phyloP scores from a whole-genome alignment of 2,797 vertebrate genomes.

The Xenopus petersii region DNA sequence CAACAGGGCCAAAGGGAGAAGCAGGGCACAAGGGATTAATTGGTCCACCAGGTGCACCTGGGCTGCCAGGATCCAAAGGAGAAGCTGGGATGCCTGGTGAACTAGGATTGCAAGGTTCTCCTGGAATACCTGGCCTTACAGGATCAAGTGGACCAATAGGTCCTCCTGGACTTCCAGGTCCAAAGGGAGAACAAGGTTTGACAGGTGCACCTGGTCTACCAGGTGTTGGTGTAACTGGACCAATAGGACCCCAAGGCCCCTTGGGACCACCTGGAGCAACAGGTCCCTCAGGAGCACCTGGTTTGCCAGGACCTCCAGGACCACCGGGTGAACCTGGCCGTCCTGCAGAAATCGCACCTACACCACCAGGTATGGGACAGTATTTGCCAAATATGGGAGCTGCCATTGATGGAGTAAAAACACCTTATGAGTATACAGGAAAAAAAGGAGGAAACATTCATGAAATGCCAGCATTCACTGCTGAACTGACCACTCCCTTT shows the following conservation, averaged over 20 bases:
- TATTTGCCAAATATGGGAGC: constrained; percentile 69
- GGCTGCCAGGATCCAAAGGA: constrained; percentile 80
- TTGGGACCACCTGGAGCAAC: constrained; percentile 81
- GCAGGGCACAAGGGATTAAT: constrained; percentile 78
- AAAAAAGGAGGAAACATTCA: constrained; percentile 66
- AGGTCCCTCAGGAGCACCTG: constrained; percentile 81
- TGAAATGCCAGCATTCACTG: constrained; percentile 91
- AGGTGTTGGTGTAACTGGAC: constrained; percentile 81
- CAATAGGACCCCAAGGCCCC: constrained; percentile 78
- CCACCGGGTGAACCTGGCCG: constrained; percentile 83
- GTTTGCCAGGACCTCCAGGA: constrained; percentile 83
- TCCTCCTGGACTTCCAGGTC: constrained; percentile 84
- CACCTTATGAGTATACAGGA: constrained; percentile 70
- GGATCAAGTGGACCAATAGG: constrained; percentile 90
- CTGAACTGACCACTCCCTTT: constrained; percentile 86
- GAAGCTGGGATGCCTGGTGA: constrained; percentile 78
- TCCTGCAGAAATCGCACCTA: constrained; percentile 66
- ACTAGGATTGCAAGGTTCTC: constrained; percentile 82
- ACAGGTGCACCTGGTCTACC: constrained; percentile 85
- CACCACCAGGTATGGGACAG: constrained; percentile 73
- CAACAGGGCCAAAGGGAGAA: constrained; percentile 85
- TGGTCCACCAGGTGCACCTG: constrained; percentile 75
- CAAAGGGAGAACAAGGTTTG: constrained; percentile 81
- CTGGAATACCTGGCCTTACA: constrained; percentile 86
- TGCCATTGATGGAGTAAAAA: constrained; percentile 75